Conservation (phyloP, 2,797 vertebrate genomes). For the Botia almorhae region DNA sequence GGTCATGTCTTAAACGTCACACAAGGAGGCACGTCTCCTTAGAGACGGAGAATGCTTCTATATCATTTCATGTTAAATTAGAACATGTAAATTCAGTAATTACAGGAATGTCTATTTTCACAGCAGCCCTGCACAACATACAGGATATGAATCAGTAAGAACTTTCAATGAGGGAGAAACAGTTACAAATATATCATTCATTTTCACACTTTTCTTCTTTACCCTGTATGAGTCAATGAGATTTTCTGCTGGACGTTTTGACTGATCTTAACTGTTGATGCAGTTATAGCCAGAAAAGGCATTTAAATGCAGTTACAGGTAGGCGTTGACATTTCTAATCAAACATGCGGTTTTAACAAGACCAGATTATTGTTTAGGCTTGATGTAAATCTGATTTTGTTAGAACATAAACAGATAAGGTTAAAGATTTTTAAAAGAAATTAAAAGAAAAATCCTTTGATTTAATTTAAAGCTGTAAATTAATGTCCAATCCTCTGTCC, state of each 20-base stretch:
- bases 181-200: slow-evolving; percentile 17
- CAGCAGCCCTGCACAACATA: slow-evolving; percentile 61
- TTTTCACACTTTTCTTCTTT: slow-evolving; percentile 21
- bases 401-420: slow-evolving; percentile 19
- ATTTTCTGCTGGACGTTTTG: neutral
- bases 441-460: too few species aligned
- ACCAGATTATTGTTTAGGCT: slow-evolving; percentile 18
- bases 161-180: neutral
- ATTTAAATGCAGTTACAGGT: neutral
- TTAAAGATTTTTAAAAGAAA: too few species aligned
- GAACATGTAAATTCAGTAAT: slow-evolving; percentile 72
- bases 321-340: slow-evolving; percentile 12
- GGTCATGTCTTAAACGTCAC: neutral
- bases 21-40: neutral
- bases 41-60: neutral
- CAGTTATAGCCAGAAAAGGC: slow-evolving; percentile 25
- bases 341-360: slow-evolving; percentile 11
- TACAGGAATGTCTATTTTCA: slow-evolving; percentile 72
- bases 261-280: slow-evolving; percentile 14
- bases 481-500: too few species aligned
- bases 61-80: slow-evolving; percentile 73
- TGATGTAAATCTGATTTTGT: slow-evolving; percentile 23
- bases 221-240: slow-evolving; percentile 28
- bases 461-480: neutral
- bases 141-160: neutral